Percentiles rank a stretch among this genome's conserved stretches.
Evolutionary conservation across 37 sponge, comb jelly and placozoan genomes (phyloP).

Genomic region (Haliclona indistincta): DNA sequence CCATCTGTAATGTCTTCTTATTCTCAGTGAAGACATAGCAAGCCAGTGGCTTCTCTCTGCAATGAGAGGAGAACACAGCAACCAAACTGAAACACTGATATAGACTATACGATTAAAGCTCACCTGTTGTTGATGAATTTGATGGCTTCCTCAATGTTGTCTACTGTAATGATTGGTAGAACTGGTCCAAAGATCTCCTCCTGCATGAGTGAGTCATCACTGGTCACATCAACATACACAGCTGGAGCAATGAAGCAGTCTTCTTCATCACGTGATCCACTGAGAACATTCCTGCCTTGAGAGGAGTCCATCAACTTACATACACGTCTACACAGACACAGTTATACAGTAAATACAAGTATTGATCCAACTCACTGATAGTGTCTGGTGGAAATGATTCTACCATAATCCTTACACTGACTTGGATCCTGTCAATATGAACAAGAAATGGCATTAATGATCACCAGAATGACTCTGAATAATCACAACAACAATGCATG

Average conservation of each 20-base stretch:
- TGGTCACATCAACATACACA: conserved; percentile 66
- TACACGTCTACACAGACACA: no score
- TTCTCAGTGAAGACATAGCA: conserved; percentile 88
- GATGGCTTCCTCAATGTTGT: conserved; percentile 75
- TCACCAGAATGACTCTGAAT: no score
- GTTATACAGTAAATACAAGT: no score
- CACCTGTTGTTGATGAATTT: conserved; percentile 67
- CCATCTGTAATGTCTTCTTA: conserved; percentile 37
- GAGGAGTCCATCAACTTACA: conserved; percentile 39
- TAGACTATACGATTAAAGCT: no score
- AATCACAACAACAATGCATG: no score
- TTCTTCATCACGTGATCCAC: conserved; percentile 72
- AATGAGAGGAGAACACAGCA: no score
- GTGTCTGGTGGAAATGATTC: no score
- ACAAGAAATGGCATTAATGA: no score
- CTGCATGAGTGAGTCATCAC: conserved; percentile 76
- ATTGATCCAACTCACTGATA: no score
- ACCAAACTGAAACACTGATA: no score
- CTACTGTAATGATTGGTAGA: conserved; percentile 74
- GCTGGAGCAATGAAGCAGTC: conserved; percentile 82
- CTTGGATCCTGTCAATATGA: no score
- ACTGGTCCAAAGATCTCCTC: conserved; percentile 96
- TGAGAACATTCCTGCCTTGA: conserved; percentile 43
- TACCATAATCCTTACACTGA: no score
- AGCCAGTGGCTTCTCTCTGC: conserved; percentile 86